Evolutionary conservation across 1,140 invertebrate genomes (phyloP).

Genomic region (Gonioctena quinquepunctata): DNA sequence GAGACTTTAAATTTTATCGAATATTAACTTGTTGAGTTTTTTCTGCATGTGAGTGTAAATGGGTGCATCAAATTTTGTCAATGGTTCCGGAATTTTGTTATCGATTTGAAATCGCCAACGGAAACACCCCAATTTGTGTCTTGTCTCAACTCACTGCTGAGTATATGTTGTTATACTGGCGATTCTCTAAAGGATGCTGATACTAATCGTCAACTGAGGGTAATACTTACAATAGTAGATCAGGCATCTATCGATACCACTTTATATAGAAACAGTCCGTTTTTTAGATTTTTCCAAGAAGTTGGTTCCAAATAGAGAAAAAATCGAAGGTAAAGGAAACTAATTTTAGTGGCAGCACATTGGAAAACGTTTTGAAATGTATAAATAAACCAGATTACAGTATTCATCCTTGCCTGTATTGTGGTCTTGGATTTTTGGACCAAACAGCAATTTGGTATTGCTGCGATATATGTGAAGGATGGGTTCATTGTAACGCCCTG

Average conservation of each 20-base stretch:
- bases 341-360: neutral
- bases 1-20: too few species aligned
- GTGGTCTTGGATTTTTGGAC: neutral
- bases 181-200: too few species aligned
- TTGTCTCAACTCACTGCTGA: neutral
- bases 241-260: too few species aligned
- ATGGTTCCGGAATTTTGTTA: neutral
- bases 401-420: neutral
- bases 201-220: too few species aligned
- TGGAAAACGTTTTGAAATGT: neutral
- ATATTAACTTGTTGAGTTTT: too few species aligned
- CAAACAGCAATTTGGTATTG: neutral
- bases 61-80: neutral
- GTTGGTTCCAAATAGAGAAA: too few species aligned
- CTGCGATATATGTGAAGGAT: neutral
- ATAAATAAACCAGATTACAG: neutral
- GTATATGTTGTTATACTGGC: neutral
- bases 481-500: too few species aligned
- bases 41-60: too few species aligned
- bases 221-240: too few species aligned
- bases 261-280: too few species aligned
- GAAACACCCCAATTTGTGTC: neutral
- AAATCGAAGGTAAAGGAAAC: neutral
- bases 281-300: too few species aligned
- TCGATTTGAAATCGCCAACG: neutral